phyloP scores from a whole-genome alignment of 1,140 invertebrate species.

The Drosophila pseudoananassae region DNA sequence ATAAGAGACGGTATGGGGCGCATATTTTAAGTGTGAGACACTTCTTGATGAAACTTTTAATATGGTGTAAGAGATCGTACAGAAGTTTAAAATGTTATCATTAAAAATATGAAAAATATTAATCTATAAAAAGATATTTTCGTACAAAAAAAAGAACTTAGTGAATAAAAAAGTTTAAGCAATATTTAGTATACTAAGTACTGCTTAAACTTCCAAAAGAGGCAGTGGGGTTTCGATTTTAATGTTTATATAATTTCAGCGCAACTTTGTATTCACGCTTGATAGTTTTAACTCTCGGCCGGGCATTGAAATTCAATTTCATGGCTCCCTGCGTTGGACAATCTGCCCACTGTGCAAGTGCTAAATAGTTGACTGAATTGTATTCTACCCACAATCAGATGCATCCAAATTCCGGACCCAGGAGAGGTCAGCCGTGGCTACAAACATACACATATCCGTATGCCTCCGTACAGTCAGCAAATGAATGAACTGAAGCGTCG shows the following conservation, averaged over 20 bases:
- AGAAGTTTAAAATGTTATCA: too few species aligned
- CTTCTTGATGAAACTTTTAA: too few species aligned
- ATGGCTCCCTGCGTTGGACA: constrained; percentile 72
- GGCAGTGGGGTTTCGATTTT: neutral
- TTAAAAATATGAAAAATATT: too few species aligned
- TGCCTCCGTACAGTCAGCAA: constrained; percentile 41
- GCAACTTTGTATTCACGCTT: neutral
- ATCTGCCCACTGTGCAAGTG: constrained; percentile 68
- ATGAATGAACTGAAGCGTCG: constrained; percentile 77
- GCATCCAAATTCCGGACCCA: constrained; percentile 8
- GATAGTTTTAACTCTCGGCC: neutral
- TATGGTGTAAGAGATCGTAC: too few species aligned
- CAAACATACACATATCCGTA: constrained; percentile 4
- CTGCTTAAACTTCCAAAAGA: neutral
- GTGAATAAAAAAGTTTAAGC: too few species aligned
- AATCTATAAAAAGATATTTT: too few species aligned
- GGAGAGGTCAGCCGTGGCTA: constrained; percentile 9
- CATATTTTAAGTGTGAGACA: too few species aligned
- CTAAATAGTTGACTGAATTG: constrained; percentile 78
- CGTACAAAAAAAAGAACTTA: too few species aligned
- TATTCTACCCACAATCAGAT: constrained; percentile 26
- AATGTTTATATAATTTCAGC: neutral
- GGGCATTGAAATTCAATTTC: constrained; percentile 64
- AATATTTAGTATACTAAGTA: too few species aligned
- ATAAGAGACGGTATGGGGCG: too few species aligned